Percentiles rank a stretch among this genome's conserved stretches.
These are phyloP conservation scores for Hemibagrus wyckioides DNA, from an alignment of 2,113 vertebrate genomes.

Conservation along the genomic window DNA sequence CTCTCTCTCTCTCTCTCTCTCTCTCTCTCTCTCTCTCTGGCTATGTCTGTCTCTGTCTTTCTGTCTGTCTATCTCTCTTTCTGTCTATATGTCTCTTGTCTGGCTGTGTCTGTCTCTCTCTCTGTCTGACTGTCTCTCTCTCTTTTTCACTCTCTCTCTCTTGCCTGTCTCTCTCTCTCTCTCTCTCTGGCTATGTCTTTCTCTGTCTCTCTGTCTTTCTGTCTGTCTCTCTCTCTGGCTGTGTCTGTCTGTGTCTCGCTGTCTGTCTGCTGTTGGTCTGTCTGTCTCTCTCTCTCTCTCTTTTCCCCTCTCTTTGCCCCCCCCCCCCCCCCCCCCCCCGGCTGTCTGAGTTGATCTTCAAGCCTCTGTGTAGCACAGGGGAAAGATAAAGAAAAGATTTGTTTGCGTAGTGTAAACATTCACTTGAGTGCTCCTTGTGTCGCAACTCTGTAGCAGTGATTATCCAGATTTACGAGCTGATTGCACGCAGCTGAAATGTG, in stretches of 20 bases:
- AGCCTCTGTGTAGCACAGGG: background rate
- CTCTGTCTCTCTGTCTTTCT: no score
- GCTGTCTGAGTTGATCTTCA: background rate
- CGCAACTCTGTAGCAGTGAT: background rate
- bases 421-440: background rate
- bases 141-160: no score
- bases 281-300: background rate
- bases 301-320: background rate
- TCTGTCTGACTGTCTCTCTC: background rate
- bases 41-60: no score
- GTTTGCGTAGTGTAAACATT: slow-evolving; percentile 45
- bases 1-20: no score
- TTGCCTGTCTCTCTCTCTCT: no score
- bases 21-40: no score
- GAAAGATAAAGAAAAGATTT: slow-evolving; percentile 20
- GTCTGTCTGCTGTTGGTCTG: slow-evolving; percentile 51
- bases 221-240: no score
- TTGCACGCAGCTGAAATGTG: background rate
- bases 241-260: no score
- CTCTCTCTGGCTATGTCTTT: no score
- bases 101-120: no score
- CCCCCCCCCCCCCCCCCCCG: background rate
- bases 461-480: background rate
- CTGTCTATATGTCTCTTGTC: no score
- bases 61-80: no score